Evolutionary conservation across 2,113 vertebrate genomes (phyloP), one percentile per base, ranked within the genome.

Genomic region (Mus pahari): DNA sequence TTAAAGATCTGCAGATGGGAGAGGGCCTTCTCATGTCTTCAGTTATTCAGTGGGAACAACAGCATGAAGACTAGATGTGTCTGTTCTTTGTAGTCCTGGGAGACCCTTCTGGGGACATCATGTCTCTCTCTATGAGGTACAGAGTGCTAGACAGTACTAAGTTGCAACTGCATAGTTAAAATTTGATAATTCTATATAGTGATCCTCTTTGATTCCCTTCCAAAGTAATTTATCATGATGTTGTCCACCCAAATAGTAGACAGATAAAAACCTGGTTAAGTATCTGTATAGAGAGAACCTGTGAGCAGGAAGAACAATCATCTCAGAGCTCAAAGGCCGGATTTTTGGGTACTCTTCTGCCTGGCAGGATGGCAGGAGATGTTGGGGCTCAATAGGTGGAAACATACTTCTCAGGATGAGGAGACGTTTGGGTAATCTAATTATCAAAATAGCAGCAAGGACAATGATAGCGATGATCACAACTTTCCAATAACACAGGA

Each of bases 141-240:
- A 64, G 45, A 87, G 50, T 45, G 31, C 62, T 94, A 8, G 39
- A 50, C 20, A 16, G 33, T 60, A 12, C n/a, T 5, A 36, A 36
- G 28, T 28, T 45, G 5, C 0, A 19, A 22, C 22, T 16, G 28
- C 3, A 2, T 0, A 14, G 28, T 22, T 86, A 3, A 50, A 62
- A 39, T 16, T 7, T 11, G 66, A 55, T 62, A 11, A 64, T 42
- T 71, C 53, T 33, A 11, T 6, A 5, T 33, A 4, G 22, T 24
- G 89, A 31, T 4, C 28, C 2, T n/a, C 31, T 79, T 28, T 42
- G 12, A 42, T 55, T 28, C 14, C 12, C 33, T 84, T 70, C 81
- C 2, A 13, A 78, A 64, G 50, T 78, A 60, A 60, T 90, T 93
- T 45, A 7, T 28, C 58, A 13, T 84, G 86, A 71, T n/a, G 7